These are phyloP conservation scores for Cylas formicarius DNA, from an alignment of 1,140 invertebrate genomes.

Conservation along the genomic window DNA sequence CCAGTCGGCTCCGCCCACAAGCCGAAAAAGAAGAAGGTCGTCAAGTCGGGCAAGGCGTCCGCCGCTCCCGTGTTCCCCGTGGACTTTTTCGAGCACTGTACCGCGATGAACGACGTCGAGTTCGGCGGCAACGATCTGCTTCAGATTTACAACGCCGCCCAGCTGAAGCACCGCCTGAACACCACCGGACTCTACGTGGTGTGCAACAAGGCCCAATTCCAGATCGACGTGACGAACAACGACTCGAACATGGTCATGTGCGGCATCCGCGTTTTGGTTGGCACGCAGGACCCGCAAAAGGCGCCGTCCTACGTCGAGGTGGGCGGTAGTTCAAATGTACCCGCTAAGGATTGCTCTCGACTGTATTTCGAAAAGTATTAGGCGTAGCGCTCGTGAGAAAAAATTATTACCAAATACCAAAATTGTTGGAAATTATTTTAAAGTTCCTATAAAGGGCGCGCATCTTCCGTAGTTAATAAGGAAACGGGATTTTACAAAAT, in stretches of 20 bases:
- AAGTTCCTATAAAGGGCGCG: too few species aligned
- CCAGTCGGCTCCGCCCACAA: constrained; percentile 41
- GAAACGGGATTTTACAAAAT: too few species aligned
- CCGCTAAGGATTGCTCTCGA: too few species aligned
- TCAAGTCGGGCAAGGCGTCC: constrained; percentile 49
- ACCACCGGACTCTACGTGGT: constrained; percentile 86
- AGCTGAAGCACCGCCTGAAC: constrained; percentile 88
- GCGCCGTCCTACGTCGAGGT: constrained; percentile 76
- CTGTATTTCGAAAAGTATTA: too few species aligned
- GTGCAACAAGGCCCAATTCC: constrained; percentile 84
- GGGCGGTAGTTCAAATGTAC: too few species aligned
- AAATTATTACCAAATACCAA: too few species aligned
- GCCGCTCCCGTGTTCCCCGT: constrained; percentile 69
- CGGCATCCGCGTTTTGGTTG: constrained; percentile 64
- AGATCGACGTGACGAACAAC: constrained; percentile 80
- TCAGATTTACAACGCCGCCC: constrained; percentile 91
- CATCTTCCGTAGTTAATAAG: too few species aligned
- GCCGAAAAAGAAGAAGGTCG: constrained; percentile 52
- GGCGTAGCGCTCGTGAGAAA: too few species aligned
- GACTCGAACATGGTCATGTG: constrained; percentile 83
- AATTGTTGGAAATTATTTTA: too few species aligned
- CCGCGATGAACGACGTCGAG: constrained; percentile 84
- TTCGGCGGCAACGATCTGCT: constrained; percentile 93
- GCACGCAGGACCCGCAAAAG: constrained; percentile 77
- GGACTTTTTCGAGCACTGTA: constrained; percentile 96